Conservation (phyloP, 2,797 vertebrate genomes). For the Heteromormyrus szaboi region DNA sequence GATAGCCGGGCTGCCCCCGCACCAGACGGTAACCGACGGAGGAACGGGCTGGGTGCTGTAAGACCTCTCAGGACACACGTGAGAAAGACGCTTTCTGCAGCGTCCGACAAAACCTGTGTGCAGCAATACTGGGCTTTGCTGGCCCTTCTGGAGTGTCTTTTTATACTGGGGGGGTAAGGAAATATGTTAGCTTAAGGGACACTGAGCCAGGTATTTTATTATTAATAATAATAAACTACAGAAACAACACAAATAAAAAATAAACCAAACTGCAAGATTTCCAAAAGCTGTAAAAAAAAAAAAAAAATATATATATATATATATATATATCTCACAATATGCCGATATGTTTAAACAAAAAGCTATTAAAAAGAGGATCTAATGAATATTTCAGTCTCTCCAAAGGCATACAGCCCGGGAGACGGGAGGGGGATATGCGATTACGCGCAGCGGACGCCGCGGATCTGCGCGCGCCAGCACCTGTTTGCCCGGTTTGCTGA, state of each 20-base stretch:
- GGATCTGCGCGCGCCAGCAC: not conserved
- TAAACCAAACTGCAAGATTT: conserved; percentile 4
- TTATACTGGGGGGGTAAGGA: not conserved
- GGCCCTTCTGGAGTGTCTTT: not conserved
- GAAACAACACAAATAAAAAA: not conserved
- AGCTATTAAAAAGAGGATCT: not conserved
- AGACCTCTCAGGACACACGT: not conserved
- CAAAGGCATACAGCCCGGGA: not conserved
- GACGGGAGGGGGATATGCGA: not conserved
- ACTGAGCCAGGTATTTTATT: not conserved
- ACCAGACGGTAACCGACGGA: not conserved
- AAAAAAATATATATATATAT: not conserved
- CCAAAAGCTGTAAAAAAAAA: not conserved
- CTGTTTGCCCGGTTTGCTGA: not conserved
- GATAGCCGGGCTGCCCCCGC: not conserved
- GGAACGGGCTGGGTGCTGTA: not conserved
- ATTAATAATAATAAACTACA: not conserved
- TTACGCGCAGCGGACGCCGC: not conserved
- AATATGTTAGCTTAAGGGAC: conserved; percentile 18
- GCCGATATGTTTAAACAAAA: conserved; percentile 17
- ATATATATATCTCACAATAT: not conserved
- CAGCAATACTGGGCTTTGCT: no score
- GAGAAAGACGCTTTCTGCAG: not conserved
- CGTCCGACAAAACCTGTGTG: not conserved
- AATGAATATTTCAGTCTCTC: not conserved